Evolutionary conservation across 2,797 vertebrate genomes (phyloP), one percentile per base, ranked within the genome.

Genomic region (Clamator glandarius): DNA sequence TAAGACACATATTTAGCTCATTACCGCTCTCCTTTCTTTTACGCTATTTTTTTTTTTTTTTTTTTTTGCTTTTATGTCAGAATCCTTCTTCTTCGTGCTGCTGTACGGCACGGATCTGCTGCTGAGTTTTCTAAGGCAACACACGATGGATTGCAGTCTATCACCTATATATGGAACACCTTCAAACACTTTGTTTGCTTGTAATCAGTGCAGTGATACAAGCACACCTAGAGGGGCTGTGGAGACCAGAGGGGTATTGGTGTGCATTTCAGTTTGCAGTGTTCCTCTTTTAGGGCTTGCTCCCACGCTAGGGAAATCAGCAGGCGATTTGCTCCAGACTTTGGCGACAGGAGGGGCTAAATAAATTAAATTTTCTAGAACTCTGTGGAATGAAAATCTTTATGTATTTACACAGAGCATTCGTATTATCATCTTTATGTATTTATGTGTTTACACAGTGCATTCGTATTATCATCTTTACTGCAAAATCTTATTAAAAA

Each of bases 1-100:
- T 91, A 87, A 87, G 87, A 88, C 73, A 72, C 92, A 83, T 84
- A 94, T 91, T 94, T 95, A 94, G 92, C 84, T 95, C 54, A 77
- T 90, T 93, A 92, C 63, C 69, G 59, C 17, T 63, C 77, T 67
- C 75, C 79, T 87, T 91, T 95, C 76, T 95, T 96, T 89, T 79
- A 82, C 36, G 33, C 48, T n/a, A n/a, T n/a, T n/a, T n/a, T n/a
- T n/a, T n/a, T n/a, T 87, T 89, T 76, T 15, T 51, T n/a, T 87
- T 89, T 76, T 15, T 39, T 91, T 85, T 84, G 72, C 93, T 95
- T 84, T 90, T 92, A 95, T 86, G 87, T 39, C 57, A 48, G 55
- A 35, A 29, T 91, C 76, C 87, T 82, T 76, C 63, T 94, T 90
- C 83, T 95, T 92, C 77, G 54, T 6, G 25, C 70, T 89, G 75